These are phyloP conservation scores for Sialis fuliginosa DNA, from an alignment of 2,888 invertebrate species.

Conservation along the genomic window DNA sequence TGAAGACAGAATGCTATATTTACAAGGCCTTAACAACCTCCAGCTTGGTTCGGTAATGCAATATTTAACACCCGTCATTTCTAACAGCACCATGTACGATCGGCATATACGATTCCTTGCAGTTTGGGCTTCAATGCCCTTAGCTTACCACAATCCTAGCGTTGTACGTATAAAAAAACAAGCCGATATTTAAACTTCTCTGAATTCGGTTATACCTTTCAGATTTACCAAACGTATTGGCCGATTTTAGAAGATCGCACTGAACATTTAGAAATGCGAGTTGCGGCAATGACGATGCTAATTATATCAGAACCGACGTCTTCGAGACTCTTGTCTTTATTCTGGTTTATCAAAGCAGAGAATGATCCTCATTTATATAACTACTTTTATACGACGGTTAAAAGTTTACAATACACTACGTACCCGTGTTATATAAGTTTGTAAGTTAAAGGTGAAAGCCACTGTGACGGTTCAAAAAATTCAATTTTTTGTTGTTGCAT, in stretches of 20 bases:
- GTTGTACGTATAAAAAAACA: constrained; percentile 20
- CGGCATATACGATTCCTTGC: constrained; percentile 50
- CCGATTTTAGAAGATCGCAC: constrained; percentile 49
- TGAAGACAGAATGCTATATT: constrained; percentile 48
- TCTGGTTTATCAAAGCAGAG: constrained; percentile 45
- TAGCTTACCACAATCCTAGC: constrained; percentile 30
- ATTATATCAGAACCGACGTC: constrained; percentile 44
- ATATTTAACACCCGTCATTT: constrained; percentile 29
- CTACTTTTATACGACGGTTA: constrained; percentile 52
- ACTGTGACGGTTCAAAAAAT: neutral
- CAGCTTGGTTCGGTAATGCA: constrained; percentile 35
- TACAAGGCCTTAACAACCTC: constrained; percentile 51
- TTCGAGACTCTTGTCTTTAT: constrained; percentile 46
- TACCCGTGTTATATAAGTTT: constrained; percentile 47
- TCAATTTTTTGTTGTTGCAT: neutral
- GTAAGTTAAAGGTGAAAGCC: constrained; percentile 28
- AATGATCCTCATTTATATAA: constrained; percentile 44
- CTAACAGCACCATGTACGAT: constrained; percentile 23
- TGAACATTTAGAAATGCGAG: constrained; percentile 46
- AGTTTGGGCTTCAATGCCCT: constrained; percentile 38
- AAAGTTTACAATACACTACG: constrained; percentile 44
- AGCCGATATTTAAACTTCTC: neutral
- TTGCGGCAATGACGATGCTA: constrained; percentile 44
- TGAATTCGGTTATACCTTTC: neutral
- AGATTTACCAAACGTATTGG: constrained; percentile 43